Conservation (phyloP, 1,140 invertebrate genomes). For the Subanguina moxae region DNA sequence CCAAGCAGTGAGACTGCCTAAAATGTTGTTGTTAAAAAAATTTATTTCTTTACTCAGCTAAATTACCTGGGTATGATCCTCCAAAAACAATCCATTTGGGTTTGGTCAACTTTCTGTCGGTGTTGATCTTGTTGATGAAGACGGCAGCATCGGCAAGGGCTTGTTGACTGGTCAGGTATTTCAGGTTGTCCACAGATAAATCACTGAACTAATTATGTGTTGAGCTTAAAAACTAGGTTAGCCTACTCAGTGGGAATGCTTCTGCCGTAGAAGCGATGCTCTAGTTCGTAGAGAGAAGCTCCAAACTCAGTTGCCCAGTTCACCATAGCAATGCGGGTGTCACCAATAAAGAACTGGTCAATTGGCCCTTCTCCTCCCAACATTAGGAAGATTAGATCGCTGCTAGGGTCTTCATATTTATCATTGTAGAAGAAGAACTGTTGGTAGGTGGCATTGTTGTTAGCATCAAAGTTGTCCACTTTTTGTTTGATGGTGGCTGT, state of each 20-base stretch:
- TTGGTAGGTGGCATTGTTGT: no score
- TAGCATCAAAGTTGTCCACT: no score
- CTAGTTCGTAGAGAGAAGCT: background rate
- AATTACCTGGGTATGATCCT: conserved; percentile 32
- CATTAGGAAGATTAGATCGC: conserved; percentile 2
- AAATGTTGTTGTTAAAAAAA: background rate
- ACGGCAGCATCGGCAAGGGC: no score
- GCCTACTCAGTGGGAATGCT: background rate
- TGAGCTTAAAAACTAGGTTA: background rate
- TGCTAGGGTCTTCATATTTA: background rate
- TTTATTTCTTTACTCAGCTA: no score
- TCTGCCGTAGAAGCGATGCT: conserved; percentile 1
- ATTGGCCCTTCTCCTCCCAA: conserved; percentile 4
- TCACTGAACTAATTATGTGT: background rate
- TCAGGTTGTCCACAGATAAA: background rate
- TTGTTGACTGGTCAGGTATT: conserved; percentile 23
- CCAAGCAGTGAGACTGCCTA: conserved; percentile 78
- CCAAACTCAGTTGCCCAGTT: background rate
- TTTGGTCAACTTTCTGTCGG: conserved; percentile 9
- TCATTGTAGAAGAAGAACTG: background rate
- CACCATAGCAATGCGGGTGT: background rate
- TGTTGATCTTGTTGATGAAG: conserved; percentile 20
- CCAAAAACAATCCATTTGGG: conserved; percentile 33
- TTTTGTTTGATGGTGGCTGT: no score
- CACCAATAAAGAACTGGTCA: background rate